Evolutionary conservation across 2,888 invertebrate genomes (phyloP).

Genomic region (Eilema sororculum): DNA sequence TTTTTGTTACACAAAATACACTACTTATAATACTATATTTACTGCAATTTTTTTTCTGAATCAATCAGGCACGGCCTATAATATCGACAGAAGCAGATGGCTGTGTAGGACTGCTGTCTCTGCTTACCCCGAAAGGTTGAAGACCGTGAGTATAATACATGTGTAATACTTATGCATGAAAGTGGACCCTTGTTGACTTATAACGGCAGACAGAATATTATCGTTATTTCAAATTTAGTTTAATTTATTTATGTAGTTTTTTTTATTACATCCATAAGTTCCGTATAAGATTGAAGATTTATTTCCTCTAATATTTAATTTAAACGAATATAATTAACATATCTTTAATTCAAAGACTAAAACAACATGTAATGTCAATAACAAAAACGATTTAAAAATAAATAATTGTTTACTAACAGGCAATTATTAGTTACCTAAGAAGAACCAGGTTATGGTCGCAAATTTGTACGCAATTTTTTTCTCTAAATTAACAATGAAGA

Average conservation of each 20-base stretch:
- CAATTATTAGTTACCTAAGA: background rate
- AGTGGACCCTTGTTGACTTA: background rate
- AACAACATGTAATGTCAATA: background rate
- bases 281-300: background rate
- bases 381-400: background rate
- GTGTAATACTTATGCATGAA: background rate
- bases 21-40: no score
- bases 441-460: background rate
- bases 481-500: constrained; percentile 25
- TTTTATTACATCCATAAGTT: background rate
- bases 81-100: no score
- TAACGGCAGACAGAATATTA: no score
- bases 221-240: no score
- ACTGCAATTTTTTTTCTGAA: no score
- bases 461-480: background rate
- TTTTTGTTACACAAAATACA: no score
- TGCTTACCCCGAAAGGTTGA: background rate
- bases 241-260: background rate
- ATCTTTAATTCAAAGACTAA: no score
- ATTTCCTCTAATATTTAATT: background rate
- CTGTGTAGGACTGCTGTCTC: background rate
- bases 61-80: no score
- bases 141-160: background rate
- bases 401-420: background rate
- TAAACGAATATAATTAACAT: background rate